Percentiles rank a stretch among this genome's conserved stretches.
Conservation (phyloP, 2,888 invertebrate species). For the Eupithecia insigniata region DNA sequence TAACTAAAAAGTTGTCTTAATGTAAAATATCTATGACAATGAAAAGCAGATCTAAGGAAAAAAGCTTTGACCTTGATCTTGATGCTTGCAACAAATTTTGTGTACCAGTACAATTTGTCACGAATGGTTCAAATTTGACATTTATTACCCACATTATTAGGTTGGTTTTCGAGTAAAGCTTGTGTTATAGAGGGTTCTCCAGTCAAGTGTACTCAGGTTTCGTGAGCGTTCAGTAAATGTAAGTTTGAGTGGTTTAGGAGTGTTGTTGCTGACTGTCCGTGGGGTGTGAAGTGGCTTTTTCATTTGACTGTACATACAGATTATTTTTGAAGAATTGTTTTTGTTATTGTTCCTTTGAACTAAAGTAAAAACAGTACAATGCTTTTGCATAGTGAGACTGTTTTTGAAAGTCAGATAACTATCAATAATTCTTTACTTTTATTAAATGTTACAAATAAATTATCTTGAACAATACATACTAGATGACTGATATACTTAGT, state of each 20-base stretch:
- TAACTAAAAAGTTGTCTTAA: too few relatives aligned
- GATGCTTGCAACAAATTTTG: background rate
- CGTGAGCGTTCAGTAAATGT: conserved; percentile 40
- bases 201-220: conserved; percentile 35
- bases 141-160: conserved; percentile 12
- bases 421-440: background rate
- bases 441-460: too few relatives aligned
- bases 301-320: conserved; percentile 16
- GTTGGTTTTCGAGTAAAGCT: conserved; percentile 29
- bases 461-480: too few relatives aligned
- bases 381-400: background rate
- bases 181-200: conserved; percentile 31
- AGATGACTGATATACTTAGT: too few relatives aligned
- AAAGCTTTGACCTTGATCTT: background rate
- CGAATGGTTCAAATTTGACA: conserved; percentile 13
- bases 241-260: conserved; percentile 39
- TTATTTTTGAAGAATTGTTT: conserved; percentile 11
- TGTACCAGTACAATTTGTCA: background rate
- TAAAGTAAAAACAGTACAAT: background rate
- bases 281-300: conserved; percentile 24
- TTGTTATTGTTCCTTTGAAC: background rate
- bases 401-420: background rate
- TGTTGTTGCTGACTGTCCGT: conserved; percentile 30
- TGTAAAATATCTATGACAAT: too few relatives aligned
- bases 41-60: background rate